Evolutionary conservation across 2,797 vertebrate genomes (phyloP).

Genomic region (Hypotaenidia okinawae): DNA sequence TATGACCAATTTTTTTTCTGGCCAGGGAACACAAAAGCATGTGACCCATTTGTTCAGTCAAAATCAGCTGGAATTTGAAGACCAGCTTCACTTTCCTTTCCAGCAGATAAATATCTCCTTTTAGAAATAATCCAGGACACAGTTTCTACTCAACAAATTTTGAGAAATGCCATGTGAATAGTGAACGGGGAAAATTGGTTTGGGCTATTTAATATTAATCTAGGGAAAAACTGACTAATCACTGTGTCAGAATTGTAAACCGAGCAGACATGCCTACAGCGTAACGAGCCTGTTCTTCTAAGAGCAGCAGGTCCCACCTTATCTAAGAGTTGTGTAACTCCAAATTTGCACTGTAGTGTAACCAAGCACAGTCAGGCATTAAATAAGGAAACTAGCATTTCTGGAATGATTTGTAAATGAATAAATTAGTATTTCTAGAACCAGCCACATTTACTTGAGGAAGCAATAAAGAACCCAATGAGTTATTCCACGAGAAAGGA

Average conservation of each 20-base stretch:
- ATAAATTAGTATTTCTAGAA: constrained; percentile 7
- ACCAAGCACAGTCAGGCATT: neutral
- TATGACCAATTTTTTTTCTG: neutral
- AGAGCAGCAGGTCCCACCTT: neutral
- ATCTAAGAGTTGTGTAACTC: neutral
- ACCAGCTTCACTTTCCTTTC: neutral
- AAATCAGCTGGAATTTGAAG: constrained; percentile 37
- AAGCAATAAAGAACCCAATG: neutral
- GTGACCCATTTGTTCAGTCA: neutral
- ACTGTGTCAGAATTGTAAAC: neutral
- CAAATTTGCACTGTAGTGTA: neutral
- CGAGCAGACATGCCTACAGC: neutral
- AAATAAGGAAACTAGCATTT: constrained; percentile 29
- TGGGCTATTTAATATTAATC: neutral
- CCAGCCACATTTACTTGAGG: neutral
- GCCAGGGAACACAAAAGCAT: neutral
- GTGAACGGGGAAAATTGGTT: neutral
- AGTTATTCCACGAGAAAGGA: neutral
- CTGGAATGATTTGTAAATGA: neutral
- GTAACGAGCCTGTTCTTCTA: neutral
- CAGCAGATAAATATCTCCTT: neutral
- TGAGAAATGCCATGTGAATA: neutral
- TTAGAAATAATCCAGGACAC: neutral
- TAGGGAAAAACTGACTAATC: neutral
- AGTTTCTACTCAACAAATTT: neutral